Evolutionary conservation across 2,113 vertebrate genomes (phyloP), one percentile per base, ranked within the genome.

Genomic region (Okapia johnstoni): DNA sequence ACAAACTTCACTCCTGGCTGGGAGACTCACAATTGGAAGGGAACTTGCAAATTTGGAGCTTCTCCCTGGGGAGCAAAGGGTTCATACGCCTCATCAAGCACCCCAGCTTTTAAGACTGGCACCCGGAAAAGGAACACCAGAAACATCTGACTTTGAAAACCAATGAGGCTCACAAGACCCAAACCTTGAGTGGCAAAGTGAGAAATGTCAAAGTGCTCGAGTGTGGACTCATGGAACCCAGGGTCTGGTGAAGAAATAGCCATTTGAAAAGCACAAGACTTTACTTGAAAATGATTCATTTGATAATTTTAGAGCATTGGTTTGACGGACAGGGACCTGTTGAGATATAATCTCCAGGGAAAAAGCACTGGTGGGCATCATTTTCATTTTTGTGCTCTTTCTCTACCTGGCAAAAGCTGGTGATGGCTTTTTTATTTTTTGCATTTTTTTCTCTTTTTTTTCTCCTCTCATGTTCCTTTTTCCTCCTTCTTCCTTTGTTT

Each of bases 131-230:
- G 21, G 16, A 30, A 12, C 11, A 6, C 55, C n/a, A 33, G 0
- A 57, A 60, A 61, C 19, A 43, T 28, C 46, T 85, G 54, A 15
- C 43, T 84, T 60, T 60, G 87, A n/a, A 70, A 30, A 25, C 19
- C 87, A 60, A 0, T 15, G 28, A 48, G 1, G 0, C 25, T 28
- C 25, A 7, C 2, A 16, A n/a, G 50, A 36, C 50, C 40, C 40
- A 55, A 46, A 28, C 30, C 79, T n/a, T 23, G 21, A 83, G 17
- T 48, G 30, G 40, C 1, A n/a, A 89, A 58, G 30, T 50, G 40
- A 21, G 40, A 46, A 48, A 54, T 5, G 1, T 52, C 55, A 33
- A 52, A 54, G 12, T 21, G 4, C 30, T 66, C 1, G 0, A n/a
- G 4, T 58, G 6, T 21, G 52, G 50, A 46, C 25, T 57, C 10